Evolutionary conservation across 2,888 invertebrate genomes (phyloP).

Genomic region (Drosophila nigricruria): DNA sequence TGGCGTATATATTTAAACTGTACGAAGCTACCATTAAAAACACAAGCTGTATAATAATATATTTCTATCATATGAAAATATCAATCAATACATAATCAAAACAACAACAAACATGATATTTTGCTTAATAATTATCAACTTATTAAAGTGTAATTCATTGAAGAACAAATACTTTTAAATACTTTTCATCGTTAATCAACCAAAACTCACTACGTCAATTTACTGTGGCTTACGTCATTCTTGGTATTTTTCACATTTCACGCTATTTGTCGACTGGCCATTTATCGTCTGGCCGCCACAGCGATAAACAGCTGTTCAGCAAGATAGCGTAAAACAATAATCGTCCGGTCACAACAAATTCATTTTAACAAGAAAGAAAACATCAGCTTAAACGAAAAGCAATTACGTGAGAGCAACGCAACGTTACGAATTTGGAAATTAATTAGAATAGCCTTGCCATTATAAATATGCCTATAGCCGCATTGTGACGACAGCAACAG

Average conservation of each 20-base stretch:
- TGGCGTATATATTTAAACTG: not conserved
- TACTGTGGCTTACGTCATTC: not conserved
- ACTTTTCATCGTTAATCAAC: not conserved
- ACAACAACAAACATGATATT: no score
- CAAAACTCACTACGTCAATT: not conserved
- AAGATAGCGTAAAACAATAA: constrained; percentile 39
- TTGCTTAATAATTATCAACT: not conserved
- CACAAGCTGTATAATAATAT: no score
- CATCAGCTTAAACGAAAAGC: constrained; percentile 17
- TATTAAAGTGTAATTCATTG: not conserved
- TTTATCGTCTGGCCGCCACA: constrained; percentile 36
- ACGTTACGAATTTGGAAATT: not conserved
- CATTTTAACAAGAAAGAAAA: constrained; percentile 39
- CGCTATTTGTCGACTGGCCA: constrained; percentile 8
- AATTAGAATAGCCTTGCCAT: constrained; percentile 5
- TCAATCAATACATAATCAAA: no score
- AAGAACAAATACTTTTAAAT: not conserved
- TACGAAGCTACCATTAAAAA: not conserved
- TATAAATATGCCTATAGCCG: constrained; percentile 27
- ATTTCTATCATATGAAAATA: no score
- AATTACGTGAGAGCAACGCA: not conserved
- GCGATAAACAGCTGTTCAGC: constrained; percentile 41
- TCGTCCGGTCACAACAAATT: constrained; percentile 57
- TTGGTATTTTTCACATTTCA: not conserved
- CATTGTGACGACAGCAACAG: constrained; percentile 37